These are phyloP conservation scores for Ploceus nigricollis DNA, from an alignment of 2,113 vertebrate species.

Conservation along the genomic window DNA sequence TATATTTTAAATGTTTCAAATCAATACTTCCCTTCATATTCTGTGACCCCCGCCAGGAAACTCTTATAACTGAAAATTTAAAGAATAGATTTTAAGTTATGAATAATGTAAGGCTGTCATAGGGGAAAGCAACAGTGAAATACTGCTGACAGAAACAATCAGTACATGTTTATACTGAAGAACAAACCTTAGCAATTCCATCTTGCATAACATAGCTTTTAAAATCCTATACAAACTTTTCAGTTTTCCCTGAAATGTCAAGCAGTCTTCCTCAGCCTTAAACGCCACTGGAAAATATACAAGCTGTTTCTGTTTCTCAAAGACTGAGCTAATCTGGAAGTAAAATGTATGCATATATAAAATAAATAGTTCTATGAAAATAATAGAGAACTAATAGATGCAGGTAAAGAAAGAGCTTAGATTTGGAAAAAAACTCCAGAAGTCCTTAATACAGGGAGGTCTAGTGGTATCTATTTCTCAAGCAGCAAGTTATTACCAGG, in stretches of 20 bases:
- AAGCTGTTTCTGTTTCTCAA: neutral
- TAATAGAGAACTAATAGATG: neutral
- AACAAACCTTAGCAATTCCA: conserved; percentile 7
- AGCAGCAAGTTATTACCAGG: neutral
- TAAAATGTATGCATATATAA: neutral
- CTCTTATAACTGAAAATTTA: conserved; percentile 60
- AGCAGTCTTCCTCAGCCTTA: neutral
- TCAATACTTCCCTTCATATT: conserved; percentile 73
- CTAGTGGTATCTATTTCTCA: neutral
- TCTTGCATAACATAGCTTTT: neutral
- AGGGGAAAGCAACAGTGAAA: conserved; percentile 59
- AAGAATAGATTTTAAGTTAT: conserved; percentile 46
- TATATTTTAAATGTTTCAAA: conserved; percentile 79
- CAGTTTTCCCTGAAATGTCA: conserved; percentile 19
- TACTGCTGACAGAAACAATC: conserved; percentile 51
- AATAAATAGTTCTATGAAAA: neutral
- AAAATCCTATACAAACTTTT: neutral
- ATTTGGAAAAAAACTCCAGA: neutral
- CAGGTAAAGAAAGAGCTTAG: neutral
- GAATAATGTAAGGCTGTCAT: conserved; percentile 66
- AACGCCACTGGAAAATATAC: neutral
- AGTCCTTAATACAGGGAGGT: neutral
- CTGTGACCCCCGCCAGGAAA: conserved; percentile 49
- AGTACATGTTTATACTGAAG: conserved; percentile 34
- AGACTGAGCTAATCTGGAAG: conserved; percentile 6